phyloP scores from a whole-genome alignment of 1,140 invertebrate species.

The Brachionus asplanchnoidis region DNA sequence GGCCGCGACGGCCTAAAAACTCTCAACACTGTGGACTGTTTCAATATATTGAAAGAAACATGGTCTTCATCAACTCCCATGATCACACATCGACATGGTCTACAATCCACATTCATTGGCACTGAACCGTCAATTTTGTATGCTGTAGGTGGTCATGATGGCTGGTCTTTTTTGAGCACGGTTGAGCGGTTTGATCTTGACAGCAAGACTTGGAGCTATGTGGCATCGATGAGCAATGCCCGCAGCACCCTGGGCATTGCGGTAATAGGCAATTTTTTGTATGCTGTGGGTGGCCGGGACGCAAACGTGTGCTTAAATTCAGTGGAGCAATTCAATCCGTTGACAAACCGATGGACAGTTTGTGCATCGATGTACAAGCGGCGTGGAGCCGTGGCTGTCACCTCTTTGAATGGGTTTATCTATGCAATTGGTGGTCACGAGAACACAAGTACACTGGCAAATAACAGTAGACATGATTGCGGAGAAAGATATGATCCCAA shows the following conservation, averaged over 20 bases:
- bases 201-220: constrained; percentile 76
- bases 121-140: constrained; percentile 65
- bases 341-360: constrained; percentile 74
- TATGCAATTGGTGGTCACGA: constrained; percentile 53
- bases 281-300: constrained; percentile 86
- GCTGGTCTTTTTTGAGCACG: constrained; percentile 56
- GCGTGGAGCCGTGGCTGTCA: constrained; percentile 51
- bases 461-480: constrained; percentile 60
- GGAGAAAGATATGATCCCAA: constrained; percentile 58
- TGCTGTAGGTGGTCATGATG: constrained; percentile 88
- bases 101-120: constrained; percentile 73
- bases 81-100: constrained; percentile 82
- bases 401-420: constrained; percentile 11
- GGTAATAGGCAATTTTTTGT: constrained; percentile 67
- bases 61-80: constrained; percentile 78
- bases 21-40: constrained; percentile 60
- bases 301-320: constrained; percentile 81
- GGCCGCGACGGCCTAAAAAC: constrained; percentile 89
- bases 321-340: constrained; percentile 73
- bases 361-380: constrained; percentile 73
- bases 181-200: constrained; percentile 84
- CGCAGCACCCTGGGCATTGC: constrained; percentile 57
- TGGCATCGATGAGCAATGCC: constrained; percentile 77
- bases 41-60: constrained; percentile 55
- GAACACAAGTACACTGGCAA: constrained; percentile 47